phyloP scores from a whole-genome alignment of 1,140 invertebrate species.

The Hypothenemus hampei region DNA sequence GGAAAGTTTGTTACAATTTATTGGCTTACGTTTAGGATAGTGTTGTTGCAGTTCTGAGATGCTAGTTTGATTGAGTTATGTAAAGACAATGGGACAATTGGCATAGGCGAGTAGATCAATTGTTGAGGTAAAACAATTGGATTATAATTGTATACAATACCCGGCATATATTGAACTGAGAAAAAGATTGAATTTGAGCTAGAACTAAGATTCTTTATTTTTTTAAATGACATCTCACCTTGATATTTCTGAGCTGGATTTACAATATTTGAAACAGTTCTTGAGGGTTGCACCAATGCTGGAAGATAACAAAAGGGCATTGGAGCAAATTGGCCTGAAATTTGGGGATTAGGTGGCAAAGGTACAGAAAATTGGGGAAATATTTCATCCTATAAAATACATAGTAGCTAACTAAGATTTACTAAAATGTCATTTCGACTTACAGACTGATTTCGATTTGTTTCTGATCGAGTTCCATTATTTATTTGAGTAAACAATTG shows the following conservation, averaged over 20 bases:
- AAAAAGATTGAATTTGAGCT: background rate
- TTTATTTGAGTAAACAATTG: no score
- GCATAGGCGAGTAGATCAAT: constrained; percentile 49
- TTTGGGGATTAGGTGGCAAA: constrained; percentile 38
- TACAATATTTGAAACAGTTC: background rate
- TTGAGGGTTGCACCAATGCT: constrained; percentile 29
- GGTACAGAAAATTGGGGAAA: constrained; percentile 59
- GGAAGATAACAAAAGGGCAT: constrained; percentile 60
- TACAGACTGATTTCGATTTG: no score
- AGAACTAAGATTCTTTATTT: background rate
- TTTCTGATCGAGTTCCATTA: no score
- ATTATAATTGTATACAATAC: constrained; percentile 52
- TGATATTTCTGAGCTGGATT: constrained; percentile 26
- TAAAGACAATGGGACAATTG: constrained; percentile 41
- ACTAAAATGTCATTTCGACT: no score
- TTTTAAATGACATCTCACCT: constrained; percentile 24
- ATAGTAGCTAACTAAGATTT: no score
- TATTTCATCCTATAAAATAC: constrained; percentile 40
- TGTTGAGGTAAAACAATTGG: constrained; percentile 46
- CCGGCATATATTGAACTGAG: constrained; percentile 51
- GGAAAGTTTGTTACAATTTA: no score
- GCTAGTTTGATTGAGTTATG: constrained; percentile 5
- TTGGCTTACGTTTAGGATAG: no score
- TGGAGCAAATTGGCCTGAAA: constrained; percentile 24
- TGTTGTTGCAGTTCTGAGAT: no score